phyloP scores from a whole-genome alignment of 2,113 vertebrate species.

The Apteryx mantelli region DNA sequence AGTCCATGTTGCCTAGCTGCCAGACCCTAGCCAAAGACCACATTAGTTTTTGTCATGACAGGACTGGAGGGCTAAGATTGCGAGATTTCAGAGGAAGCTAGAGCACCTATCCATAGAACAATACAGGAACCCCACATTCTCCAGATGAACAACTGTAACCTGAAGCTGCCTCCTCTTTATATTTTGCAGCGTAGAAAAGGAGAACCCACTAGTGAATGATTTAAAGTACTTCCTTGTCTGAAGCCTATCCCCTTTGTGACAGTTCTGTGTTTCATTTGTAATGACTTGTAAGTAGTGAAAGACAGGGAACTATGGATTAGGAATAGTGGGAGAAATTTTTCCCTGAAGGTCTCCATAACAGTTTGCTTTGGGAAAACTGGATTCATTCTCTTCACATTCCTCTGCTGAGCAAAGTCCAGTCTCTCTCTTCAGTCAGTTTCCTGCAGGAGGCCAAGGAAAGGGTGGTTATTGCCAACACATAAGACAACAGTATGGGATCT shows the following conservation, averaged over 20 bases:
- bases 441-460: not conserved
- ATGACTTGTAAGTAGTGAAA: not conserved
- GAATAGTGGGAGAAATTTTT: not conserved
- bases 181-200: not conserved
- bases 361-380: not conserved
- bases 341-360: not conserved
- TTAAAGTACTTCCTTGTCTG: not conserved
- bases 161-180: not conserved
- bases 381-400: not conserved
- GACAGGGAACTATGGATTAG: not conserved
- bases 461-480: not conserved
- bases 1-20: not conserved
- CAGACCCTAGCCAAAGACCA: not conserved
- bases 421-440: not conserved
- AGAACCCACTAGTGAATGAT: not conserved
- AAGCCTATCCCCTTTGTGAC: not conserved
- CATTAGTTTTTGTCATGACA: not conserved
- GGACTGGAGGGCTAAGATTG: not conserved
- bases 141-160: not conserved
- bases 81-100: not conserved
- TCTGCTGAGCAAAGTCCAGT: not conserved
- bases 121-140: not conserved
- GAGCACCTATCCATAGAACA: not conserved
- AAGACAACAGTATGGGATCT: not conserved
- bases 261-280: not conserved